These are phyloP conservation scores for Struthio camelus DNA, from an alignment of 2,113 vertebrate genomes.

Conservation along the genomic window DNA sequence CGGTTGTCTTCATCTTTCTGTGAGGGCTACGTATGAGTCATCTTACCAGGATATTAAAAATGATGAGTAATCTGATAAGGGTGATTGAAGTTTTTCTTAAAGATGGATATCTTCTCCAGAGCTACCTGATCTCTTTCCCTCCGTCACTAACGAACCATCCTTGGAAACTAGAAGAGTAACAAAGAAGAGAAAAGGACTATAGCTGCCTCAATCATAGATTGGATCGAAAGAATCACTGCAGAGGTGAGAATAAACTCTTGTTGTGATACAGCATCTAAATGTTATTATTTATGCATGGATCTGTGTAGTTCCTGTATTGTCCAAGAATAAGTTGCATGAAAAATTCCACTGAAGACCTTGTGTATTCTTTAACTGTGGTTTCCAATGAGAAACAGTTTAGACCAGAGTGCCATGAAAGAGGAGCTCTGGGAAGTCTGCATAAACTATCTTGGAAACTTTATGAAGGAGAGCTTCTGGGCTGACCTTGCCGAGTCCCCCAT, in stretches of 20 bases:
- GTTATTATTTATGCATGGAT: background rate
- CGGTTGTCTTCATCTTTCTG: background rate
- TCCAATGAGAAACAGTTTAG: background rate
- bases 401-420: background rate
- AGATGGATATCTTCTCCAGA: background rate
- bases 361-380: background rate
- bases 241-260: background rate
- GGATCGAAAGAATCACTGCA: background rate
- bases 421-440: background rate
- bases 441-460: background rate
- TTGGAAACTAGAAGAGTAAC: background rate
- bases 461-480: background rate
- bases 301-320: background rate
- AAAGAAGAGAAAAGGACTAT: background rate
- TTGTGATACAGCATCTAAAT: background rate
- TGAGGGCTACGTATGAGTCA: background rate
- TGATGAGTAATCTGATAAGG: background rate
- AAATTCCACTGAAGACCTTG: background rate
- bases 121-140: background rate
- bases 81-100: background rate
- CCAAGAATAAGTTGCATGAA: background rate
- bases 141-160: background rate
- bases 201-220: background rate
- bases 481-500: background rate
- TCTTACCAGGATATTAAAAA: background rate